Conservation (phyloP, 2,888 invertebrate genomes). For the Thyatira batis region DNA sequence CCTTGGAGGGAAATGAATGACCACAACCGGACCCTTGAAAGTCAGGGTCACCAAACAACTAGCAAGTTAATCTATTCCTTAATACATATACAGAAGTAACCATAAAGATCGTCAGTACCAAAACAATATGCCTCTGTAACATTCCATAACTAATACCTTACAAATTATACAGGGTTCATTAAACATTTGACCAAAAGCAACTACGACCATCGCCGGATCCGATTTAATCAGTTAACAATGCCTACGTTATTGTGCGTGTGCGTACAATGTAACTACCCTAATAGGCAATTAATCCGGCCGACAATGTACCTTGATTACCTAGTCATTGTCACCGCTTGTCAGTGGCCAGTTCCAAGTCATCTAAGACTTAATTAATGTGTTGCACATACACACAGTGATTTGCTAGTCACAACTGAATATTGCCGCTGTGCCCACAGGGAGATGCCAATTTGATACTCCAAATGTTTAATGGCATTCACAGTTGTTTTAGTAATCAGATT, state of each 20-base stretch:
- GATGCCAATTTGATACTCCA: too few relatives aligned
- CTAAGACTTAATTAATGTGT: slow-evolving; percentile 28
- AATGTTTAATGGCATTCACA: too few relatives aligned
- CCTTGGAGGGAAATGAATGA: too few relatives aligned
- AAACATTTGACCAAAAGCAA: not conserved
- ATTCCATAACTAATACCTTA: not conserved
- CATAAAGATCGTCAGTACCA: too few relatives aligned
- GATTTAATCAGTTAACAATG: slow-evolving; percentile 15
- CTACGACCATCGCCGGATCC: not conserved
- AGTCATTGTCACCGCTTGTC: slow-evolving; percentile 34
- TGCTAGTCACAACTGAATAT: not conserved
- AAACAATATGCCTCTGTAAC: too few relatives aligned
- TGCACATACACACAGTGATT: slow-evolving; percentile 10
- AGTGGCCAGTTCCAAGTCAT: slow-evolving; percentile 22
- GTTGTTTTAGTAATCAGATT: too few relatives aligned
- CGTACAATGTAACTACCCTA: slow-evolving; percentile 15
- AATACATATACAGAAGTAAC: too few relatives aligned
- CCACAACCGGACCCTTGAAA: too few relatives aligned
- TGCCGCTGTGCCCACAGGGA: not conserved
- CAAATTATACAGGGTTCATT: not conserved
- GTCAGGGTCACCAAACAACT: too few relatives aligned
- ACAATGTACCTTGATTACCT: slow-evolving; percentile 34
- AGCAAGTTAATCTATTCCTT: too few relatives aligned
- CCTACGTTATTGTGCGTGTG: slow-evolving; percentile 6
- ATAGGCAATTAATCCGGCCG: slow-evolving; percentile 37